Evolutionary conservation across 2,113 vertebrate species (phyloP), one percentile per base, ranked within the genome.

Genomic region (Bos javanicus): DNA sequence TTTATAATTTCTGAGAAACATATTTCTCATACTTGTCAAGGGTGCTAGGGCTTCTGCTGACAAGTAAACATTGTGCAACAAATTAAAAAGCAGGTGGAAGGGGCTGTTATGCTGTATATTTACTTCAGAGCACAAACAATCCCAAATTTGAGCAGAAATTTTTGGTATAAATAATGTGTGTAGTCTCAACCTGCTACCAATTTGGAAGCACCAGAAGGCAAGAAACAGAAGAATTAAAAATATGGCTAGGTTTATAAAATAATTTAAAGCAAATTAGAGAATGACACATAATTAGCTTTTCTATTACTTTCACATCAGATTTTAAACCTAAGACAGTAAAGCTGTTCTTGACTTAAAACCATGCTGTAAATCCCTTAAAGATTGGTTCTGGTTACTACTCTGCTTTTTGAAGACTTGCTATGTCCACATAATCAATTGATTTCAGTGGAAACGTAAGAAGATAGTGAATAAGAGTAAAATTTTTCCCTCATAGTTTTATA

Each of bases 61-160:
- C 92, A 95, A 95, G 81, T 84, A 92, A 74, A 96, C 52, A 16
- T 76, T 86, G 19, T 80, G 62, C 30, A 96, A 93, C 50, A 85
- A 74, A 62, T 57, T 80, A 39, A 84, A 85, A 98, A 91, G 13
- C 26, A 91, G 60, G 67, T 95, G 36, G 76, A 80, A 93, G 5
- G n/a, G 30, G 8, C 7, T 93, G 28, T 57, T 78, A 19, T 74
- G 59, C 54, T 84, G 21, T 52, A 6, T 93, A 26, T 90, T 85
- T 33, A n/a, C 10, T 46, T 71, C 16, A 60, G 14, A 96, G 19
- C 10, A 87, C 67, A 96, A 96, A 76, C n/a, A 90, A 90, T 25
- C 56, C 23, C 25, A 83, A 95, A 90, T 6, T 76, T 85, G 76
- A 95, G 50, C 30, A 92, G 80, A 87, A 76, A 21, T 39, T 94